phyloP scores from a whole-genome alignment of 2,888 invertebrate genomes.

The Drosophila subquinaria region DNA sequence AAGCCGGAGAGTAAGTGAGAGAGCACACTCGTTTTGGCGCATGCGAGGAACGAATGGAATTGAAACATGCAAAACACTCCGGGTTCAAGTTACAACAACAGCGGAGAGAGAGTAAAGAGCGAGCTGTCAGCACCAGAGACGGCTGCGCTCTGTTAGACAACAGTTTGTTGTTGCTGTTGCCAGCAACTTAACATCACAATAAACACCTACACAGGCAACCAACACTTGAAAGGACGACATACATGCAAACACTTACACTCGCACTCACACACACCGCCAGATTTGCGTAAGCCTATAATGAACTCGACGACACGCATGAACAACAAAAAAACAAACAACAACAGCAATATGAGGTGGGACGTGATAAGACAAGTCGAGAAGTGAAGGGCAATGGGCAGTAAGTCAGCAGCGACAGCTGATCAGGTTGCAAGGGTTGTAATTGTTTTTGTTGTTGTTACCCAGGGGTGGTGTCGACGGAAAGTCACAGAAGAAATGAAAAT shows the following conservation, averaged over 20 bases:
- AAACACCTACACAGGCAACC: slow-evolving; percentile 61
- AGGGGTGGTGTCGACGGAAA: slow-evolving; percentile 46
- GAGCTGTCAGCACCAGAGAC: slow-evolving; percentile 41
- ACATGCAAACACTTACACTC: neutral
- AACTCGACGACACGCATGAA: slow-evolving; percentile 70
- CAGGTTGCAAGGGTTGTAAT: slow-evolving; percentile 74
- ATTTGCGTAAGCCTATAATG: slow-evolving; percentile 68
- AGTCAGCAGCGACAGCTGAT: slow-evolving; percentile 75
- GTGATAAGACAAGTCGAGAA: slow-evolving; percentile 10
- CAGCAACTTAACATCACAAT: slow-evolving; percentile 67
- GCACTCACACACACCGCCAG: slow-evolving; percentile 7
- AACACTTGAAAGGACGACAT: slow-evolving; percentile 64
- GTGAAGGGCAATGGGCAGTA: slow-evolving; percentile 58
- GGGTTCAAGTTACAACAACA: slow-evolving; percentile 45
- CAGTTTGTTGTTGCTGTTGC: slow-evolving; percentile 65
- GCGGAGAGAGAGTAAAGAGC: slow-evolving; percentile 1
- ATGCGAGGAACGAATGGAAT: slow-evolving; percentile 37
- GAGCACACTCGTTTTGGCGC: slow-evolving; percentile 16
- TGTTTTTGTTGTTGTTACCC: slow-evolving; percentile 34
- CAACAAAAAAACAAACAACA: slow-evolving; percentile 37
- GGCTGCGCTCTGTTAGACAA: slow-evolving; percentile 58
- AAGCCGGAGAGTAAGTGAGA: slow-evolving; percentile 7
- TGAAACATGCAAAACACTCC: slow-evolving; percentile 54
- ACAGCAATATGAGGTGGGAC: slow-evolving; percentile 16
- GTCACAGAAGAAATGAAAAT: slow-evolving; percentile 55